Evolutionary conservation across 1,140 invertebrate genomes (phyloP), one percentile per base, ranked within the genome.

Genomic region (Eumaeus atala): DNA sequence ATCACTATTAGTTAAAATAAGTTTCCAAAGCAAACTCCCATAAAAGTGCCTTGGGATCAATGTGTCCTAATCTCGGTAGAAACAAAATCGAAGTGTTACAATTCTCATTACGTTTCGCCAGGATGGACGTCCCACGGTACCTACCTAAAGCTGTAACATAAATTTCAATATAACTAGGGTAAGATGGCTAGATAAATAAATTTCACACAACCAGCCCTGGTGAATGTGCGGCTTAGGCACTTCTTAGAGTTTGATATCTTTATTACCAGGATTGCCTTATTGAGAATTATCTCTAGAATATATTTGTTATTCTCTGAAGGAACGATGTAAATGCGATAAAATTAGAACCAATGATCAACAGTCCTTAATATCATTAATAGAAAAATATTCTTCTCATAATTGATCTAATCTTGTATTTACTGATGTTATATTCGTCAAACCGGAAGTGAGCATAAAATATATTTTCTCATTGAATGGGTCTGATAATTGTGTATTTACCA

Each of bases 141-240:
- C 61, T 61, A 64, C 69, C 73, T 77, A 63, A 65, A 74, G 66
- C 64, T 69, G 66, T 28, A 63, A 75, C 75, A 80, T 83, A 74
- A 80, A 80, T 80, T 79, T 60, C 61, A 61, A 75, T 74, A 77
- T 73, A 84, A 84, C 71, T 81, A 77, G 69, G 61, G 67, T 70
- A 74, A 81, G 57, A 74, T 77, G 74, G 74, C 61, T 66, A 74
- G 79, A 79, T 79, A 81, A 77, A 72, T 72, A 76, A 56, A 70
- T 67, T 67, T 72, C 70, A 77, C 70, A 67, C 59, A 79, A 81
- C 75, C 74, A 60, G 64, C 66, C 77, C 76, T 44, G 62, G 77
- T 66, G 77, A 73, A 44, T 44, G 40, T 9, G n/a, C 40, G 17
- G 17, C 40, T 44, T 44, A 44, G 40, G 9, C 16, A 44, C 12